Evolutionary conservation across 2,113 vertebrate genomes (phyloP).

Genomic region (Sciurus niger): DNA sequence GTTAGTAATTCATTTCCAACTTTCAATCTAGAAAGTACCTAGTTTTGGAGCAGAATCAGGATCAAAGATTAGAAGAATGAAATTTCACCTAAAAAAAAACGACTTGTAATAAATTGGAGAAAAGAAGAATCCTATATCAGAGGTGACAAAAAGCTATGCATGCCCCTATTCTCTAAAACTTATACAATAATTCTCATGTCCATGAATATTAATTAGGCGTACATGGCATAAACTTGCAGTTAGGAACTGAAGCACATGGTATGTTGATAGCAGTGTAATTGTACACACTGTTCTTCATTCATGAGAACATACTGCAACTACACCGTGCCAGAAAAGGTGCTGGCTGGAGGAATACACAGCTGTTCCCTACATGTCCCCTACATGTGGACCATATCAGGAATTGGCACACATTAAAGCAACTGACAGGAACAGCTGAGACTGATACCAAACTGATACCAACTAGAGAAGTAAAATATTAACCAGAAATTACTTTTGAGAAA

Average conservation of each 20-base stretch:
- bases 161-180: background rate
- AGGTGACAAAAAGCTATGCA: background rate
- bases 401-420: background rate
- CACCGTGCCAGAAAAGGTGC: background rate
- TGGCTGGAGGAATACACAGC: conserved; percentile 50
- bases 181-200: background rate
- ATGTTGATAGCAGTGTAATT: background rate
- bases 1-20: background rate
- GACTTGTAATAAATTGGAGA: background rate
- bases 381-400: no score
- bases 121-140: background rate
- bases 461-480: background rate
- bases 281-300: background rate
- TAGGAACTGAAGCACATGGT: background rate
- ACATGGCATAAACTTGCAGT: background rate
- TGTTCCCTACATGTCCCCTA: background rate
- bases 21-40: background rate
- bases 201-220: background rate
- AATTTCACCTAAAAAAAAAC: conserved; percentile 41
- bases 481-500: background rate
- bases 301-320: background rate
- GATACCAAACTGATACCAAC: background rate
- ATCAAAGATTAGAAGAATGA: background rate
- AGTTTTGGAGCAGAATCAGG: background rate
- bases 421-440: conserved; percentile 29